Conservation (phyloP, 1,140 invertebrate genomes). For the Papilio polyxenes region DNA sequence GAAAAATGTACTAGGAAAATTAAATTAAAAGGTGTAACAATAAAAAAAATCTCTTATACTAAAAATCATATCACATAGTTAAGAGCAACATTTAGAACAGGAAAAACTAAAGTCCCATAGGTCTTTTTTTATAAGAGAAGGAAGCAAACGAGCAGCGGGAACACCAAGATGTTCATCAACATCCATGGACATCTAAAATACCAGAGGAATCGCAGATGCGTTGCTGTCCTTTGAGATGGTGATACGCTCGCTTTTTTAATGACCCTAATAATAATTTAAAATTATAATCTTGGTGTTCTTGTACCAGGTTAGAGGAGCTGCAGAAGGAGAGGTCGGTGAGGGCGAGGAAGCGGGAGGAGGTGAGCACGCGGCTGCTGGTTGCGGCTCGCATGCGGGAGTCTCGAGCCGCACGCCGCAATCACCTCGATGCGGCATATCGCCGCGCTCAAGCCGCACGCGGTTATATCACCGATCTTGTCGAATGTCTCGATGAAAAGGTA, state of each 20-base stretch:
- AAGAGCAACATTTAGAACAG: no score
- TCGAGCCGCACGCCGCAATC: constrained; percentile 85
- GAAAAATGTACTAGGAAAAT: no score
- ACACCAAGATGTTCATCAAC: no score
- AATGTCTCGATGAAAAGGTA: constrained; percentile 96
- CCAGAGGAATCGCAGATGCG: no score
- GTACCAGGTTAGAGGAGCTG: constrained; percentile 59
- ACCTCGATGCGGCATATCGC: constrained; percentile 84
- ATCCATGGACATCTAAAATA: no score
- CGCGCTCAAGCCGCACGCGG: constrained; percentile 98
- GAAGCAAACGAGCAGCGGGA: no score
- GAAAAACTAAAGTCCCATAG: no score
- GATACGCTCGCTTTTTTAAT: no score
- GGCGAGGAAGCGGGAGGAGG: constrained; percentile 30
- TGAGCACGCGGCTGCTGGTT: constrained; percentile 81
- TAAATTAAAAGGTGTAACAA: no score
- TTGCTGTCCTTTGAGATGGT: no score
- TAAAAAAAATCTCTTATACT: not conserved
- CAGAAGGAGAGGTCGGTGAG: constrained; percentile 46
- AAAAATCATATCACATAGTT: not conserved
- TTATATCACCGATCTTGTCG: constrained; percentile 97
- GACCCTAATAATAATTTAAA: no score
- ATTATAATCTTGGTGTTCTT: not conserved
- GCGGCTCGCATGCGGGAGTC: constrained; percentile 83
- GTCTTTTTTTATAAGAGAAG: no score